A percentile compares a stretch with the other conserved stretches of the same genome.
These are phyloP conservation scores for Polydrusus tereticollis DNA, from an alignment of 2,888 invertebrate species.

Conservation along the genomic window DNA sequence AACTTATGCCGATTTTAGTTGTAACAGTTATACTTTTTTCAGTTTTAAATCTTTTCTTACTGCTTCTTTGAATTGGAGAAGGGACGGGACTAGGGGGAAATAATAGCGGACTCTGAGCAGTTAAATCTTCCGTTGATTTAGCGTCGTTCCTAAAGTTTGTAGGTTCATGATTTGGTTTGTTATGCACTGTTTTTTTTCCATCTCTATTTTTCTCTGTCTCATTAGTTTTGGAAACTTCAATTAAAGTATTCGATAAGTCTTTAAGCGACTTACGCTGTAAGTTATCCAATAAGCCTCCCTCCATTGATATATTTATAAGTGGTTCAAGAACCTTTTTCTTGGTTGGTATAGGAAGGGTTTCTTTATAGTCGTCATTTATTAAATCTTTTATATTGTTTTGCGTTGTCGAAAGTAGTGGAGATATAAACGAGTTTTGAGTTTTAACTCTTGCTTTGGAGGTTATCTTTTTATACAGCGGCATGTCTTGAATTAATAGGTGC, in stretches of 20 bases:
- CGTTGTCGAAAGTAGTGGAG: neutral
- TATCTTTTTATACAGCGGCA: conserved; percentile 22
- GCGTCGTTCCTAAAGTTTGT: neutral
- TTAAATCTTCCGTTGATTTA: neutral
- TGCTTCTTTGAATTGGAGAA: neutral
- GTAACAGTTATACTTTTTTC: neutral
- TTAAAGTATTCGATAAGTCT: neutral
- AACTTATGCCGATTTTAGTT: conserved; percentile 6
- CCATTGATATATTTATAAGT: neutral
- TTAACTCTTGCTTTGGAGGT: neutral
- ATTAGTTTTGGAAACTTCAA: neutral
- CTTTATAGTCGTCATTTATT: conserved; percentile 5
- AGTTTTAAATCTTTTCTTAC: neutral
- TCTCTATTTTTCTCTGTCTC: neutral
- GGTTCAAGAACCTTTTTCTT: conserved; percentile 11
- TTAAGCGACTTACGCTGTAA: neutral
- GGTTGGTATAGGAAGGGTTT: neutral
- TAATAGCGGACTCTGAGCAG: neutral
- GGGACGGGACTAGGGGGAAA: neutral
- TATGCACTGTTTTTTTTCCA: no score
- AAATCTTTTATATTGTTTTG: neutral
- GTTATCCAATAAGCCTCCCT: neutral
- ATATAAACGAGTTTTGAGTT: conserved; percentile 23
- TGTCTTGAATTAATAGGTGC: no score
- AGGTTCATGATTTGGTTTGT: neutral